Percentiles rank a stretch among this genome's conserved stretches.
Evolutionary conservation across 1,140 invertebrate species (phyloP).

Genomic region (Sarcophaga bullata): DNA sequence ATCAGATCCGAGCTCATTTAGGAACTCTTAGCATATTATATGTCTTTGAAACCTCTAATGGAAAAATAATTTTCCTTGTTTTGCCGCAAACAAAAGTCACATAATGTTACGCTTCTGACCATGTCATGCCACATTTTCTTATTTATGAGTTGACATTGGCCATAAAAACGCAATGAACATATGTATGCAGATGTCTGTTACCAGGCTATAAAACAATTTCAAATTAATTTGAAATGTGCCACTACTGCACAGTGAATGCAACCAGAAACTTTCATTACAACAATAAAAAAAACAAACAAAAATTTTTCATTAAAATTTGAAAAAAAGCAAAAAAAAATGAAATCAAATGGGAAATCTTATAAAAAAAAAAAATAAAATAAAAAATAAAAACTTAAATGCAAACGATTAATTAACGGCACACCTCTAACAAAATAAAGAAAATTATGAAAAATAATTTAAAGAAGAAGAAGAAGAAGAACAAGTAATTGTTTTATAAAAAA

Average conservation of each 20-base stretch:
- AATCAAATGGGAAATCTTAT: not conserved
- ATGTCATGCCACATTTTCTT: not conserved
- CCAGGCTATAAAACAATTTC: not conserved
- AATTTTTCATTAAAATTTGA: not conserved
- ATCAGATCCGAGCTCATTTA: no score
- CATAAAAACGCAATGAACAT: not conserved
- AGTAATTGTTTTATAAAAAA: not conserved
- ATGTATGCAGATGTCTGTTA: constrained; percentile 5
- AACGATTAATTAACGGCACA: not conserved
- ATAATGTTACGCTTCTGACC: not conserved
- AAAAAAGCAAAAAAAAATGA: not conserved
- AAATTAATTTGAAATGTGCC: not conserved
- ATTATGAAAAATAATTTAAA: not conserved
- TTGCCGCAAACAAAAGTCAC: no score
- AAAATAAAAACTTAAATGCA: not conserved
- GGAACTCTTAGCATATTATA: no score
- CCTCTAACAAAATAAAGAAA: not conserved
- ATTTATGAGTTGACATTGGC: constrained; percentile 4
- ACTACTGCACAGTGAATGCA: not conserved
- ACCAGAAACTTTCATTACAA: no score
- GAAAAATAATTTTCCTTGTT: no score
- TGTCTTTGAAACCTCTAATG: no score
- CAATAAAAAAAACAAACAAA: not conserved
- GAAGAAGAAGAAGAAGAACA: not conserved
- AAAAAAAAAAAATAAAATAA: not conserved